Conservation (phyloP, 2,113 vertebrate species). For the Ptilorrhoa leucosticta region DNA sequence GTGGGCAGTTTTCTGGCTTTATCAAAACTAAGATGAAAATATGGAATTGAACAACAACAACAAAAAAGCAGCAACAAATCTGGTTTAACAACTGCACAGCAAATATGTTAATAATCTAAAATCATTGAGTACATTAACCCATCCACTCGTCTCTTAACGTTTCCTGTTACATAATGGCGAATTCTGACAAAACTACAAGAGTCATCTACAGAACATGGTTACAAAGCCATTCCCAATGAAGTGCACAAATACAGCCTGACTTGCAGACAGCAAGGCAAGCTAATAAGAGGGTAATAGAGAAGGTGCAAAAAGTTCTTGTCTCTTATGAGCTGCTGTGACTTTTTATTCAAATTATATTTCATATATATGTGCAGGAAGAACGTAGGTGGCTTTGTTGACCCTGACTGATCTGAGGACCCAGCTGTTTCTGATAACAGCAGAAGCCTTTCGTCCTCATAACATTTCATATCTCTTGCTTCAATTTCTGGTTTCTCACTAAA, state of each 20-base stretch:
- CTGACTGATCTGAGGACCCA: background rate
- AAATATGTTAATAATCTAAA: background rate
- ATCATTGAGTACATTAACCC: background rate
- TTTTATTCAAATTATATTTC: slow-evolving; percentile 20
- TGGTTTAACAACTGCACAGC: background rate
- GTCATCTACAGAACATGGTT: background rate
- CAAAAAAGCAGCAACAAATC: background rate
- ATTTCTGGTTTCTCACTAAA: background rate
- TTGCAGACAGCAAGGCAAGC: background rate
- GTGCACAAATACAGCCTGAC: background rate
- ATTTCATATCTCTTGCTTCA: background rate
- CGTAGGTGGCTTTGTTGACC: background rate
- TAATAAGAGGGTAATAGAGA: background rate
- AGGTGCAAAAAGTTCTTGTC: background rate
- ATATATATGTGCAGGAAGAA: background rate
- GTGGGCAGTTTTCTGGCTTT: background rate
- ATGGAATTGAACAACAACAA: background rate
- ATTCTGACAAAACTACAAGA: background rate
- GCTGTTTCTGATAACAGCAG: slow-evolving; percentile 30
- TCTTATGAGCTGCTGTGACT: background rate
- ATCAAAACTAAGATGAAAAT: background rate
- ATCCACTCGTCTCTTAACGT: background rate
- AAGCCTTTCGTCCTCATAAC: slow-evolving; percentile 10
- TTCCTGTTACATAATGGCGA: background rate
- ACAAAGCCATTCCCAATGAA: background rate